A percentile compares a stretch with the other conserved stretches of the same genome.
Evolutionary conservation across 2,797 vertebrate genomes (phyloP).

Genomic region (Synanceia verrucosa): DNA sequence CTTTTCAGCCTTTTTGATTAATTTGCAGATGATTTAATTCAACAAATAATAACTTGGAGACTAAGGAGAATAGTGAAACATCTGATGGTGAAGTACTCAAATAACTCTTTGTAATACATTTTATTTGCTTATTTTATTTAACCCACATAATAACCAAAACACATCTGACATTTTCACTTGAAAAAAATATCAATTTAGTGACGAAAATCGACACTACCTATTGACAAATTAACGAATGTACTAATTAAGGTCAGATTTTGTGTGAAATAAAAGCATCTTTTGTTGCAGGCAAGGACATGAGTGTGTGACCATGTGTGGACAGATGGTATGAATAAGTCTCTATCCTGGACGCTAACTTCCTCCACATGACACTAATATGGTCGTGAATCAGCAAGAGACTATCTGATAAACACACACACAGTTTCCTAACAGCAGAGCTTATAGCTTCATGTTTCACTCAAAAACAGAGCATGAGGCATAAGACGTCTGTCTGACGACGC

Average conservation of each 20-base stretch:
- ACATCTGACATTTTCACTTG: not conserved
- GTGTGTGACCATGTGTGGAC: slow-evolving; percentile 11
- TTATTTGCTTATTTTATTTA: not conserved
- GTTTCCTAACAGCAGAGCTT: no score
- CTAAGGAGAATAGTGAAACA: not conserved
- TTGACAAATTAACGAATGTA: not conserved
- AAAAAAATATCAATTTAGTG: not conserved
- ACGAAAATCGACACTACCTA: not conserved
- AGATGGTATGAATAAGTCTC: slow-evolving; percentile 47
- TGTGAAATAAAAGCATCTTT: not conserved
- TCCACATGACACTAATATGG: slow-evolving; percentile 78
- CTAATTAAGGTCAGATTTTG: not conserved
- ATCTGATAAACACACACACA: slow-evolving; percentile 28
- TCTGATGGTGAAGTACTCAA: not conserved
- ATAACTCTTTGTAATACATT: no score
- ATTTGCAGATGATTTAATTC: not conserved
- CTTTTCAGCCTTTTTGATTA: no score
- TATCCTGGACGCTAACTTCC: slow-evolving; percentile 62
- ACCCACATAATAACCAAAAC: not conserved
- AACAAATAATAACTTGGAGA: not conserved
- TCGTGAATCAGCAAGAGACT: slow-evolving; percentile 55
- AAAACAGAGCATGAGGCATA: no score
- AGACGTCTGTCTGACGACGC: no score
- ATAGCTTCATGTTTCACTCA: no score
- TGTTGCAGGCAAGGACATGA: not conserved